Base-by-base conservation (phyloP, 2,888 invertebrate genomes). In the Hymenopus coronatus region DNA sequence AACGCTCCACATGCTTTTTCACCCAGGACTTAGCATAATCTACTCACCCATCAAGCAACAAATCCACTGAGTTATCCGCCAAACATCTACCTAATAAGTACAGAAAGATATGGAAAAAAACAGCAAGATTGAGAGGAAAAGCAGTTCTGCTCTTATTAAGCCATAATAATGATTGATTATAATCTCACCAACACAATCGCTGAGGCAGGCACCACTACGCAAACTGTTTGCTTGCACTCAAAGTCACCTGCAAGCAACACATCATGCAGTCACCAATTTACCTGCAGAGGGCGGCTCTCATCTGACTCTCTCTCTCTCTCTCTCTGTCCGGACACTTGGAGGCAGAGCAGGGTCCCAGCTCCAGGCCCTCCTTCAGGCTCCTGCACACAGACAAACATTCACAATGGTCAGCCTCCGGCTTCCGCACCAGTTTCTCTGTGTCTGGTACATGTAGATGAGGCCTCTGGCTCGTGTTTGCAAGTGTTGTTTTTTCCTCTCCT, bases 381-480 rank as follows among this genome's bases (percentile, higher is more conserved):
- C 54, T 70, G 54, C 54, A 70, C 54, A 70, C 54, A 70, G 54
- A 70, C 54, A 70, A 88, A 88, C 84, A 88, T 28, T 88, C 84
- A 84, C 88, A 84, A 83, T 83, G 84, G 54, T 88, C 84, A 88
- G 84, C 46, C 84, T 84, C 70, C 83, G 28, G 81, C 82, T 81
- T 81, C 84, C 84, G 88, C 88, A 88, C 81, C 84, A 84, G 40
- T 81, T 70, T 70, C 54, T 70, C 54, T 70, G 54, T 70, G 54
- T 20, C 54, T 70, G 54, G 54, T 70, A 70, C 54, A 70, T 70
- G 54, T 70, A 70, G 54, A 70, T 70, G 54, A 70, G 54, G 54
- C 54, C 54, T 70, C 70, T 88, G 54, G 81, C 82, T 81, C 54
- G 54, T 70, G 54, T 70, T 70, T 70, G 54, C 54, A 70, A 70